Evolutionary conservation across 2,888 invertebrate species (phyloP), one percentile per base, ranked within the genome.

Genomic region (Sabellastarte sp.): DNA sequence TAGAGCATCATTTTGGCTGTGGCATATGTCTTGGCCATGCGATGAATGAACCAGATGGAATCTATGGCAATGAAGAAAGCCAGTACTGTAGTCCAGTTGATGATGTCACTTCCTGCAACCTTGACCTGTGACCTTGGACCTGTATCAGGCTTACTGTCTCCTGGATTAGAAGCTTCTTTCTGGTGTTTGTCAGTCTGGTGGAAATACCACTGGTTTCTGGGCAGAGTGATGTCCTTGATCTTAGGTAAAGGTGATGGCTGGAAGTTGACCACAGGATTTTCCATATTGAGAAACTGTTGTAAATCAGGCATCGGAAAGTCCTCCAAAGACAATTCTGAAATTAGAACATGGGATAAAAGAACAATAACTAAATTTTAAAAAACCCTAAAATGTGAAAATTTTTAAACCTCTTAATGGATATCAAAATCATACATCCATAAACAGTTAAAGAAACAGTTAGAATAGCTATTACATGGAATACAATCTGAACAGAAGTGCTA

Each of bases 21-120:
- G 3, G 77, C 76, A 60, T 76, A 74, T 0, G 81, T 76, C 61
- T 78, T 77, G n/a, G 78, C 73, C 73, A 80, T 77, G 20, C 81
- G 72, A 61, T 81, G 81, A 20, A 78, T 60, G 60, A 82, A 73
- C 75, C 80, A 77, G n/a, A 80, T 61, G 1, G 77, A 32, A 67
- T 82, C 82, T 26, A 81, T 76, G 28, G 74, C 64, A 0, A 77
- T 67, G 71, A 81, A 74, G 41, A 73, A 66, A 32, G 67, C 74
- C 31, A 80, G 65, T 29, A 72, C 59, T 10, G 67, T 52, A n/a
- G 61, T 52, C 66, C 70, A 72, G 52, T 66, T 63, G 60, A 71
- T 65, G 51, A 65, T 64, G 32, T 67, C 61, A 50, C 59, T 56
- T 1, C 64, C 60, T n/a, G 31, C 60, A 52, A 60, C 52, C 5